phyloP scores from a whole-genome alignment of 2,888 invertebrate genomes.

The Boloria selene region DNA sequence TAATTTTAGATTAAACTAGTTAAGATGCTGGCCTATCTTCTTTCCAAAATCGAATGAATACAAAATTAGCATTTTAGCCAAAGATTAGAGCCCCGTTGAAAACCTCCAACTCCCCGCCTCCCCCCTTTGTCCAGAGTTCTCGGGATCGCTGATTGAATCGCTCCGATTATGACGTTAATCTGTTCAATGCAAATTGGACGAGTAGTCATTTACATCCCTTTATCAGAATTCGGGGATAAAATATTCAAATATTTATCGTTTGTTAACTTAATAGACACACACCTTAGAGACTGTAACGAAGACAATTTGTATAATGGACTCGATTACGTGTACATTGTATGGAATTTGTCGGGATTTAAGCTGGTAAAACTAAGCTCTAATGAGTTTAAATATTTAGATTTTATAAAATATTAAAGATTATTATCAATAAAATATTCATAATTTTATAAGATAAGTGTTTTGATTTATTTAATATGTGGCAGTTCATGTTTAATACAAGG shows the following conservation, averaged over 20 bases:
- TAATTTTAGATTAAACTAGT: constrained; percentile 16
- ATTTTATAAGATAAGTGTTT: no score
- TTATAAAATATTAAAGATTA: no score
- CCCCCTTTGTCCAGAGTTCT: constrained; percentile 60
- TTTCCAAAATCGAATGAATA: constrained; percentile 77
- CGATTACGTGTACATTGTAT: constrained; percentile 8
- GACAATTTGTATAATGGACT: constrained; percentile 30
- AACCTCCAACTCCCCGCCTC: constrained; percentile 45
- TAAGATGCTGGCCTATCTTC: constrained; percentile 54
- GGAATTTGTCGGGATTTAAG: no score
- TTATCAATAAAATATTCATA: no score
- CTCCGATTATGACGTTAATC: constrained; percentile 81
- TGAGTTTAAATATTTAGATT: no score
- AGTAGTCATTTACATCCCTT: constrained; percentile 80
- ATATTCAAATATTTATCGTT: constrained; percentile 77
- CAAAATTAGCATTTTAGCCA: constrained; percentile 81
- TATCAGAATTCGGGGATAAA: constrained; percentile 73
- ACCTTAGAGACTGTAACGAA: constrained; percentile 36
- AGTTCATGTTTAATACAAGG: no score
- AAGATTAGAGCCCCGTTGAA: constrained; percentile 73
- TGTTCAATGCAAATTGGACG: constrained; percentile 81
- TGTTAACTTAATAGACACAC: constrained; percentile 52
- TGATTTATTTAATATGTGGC: no score
- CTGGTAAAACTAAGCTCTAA: no score
- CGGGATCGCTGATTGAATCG: constrained; percentile 79